phyloP scores from a whole-genome alignment of 1,140 invertebrate species.

The Orussus abietinus region DNA sequence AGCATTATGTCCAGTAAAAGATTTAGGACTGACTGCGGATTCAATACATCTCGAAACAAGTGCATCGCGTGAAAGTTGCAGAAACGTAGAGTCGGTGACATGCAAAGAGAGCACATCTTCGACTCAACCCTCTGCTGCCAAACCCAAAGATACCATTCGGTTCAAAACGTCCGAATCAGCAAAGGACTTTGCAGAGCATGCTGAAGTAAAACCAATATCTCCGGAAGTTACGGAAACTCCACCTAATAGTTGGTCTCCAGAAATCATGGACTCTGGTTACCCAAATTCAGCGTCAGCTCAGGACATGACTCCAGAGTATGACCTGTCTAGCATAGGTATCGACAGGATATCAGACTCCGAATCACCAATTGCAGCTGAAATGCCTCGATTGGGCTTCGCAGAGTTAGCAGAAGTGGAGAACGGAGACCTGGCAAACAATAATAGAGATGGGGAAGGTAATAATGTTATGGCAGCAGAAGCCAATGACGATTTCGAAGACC shows the following conservation, averaged over 20 bases:
- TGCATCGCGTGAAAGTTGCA: neutral
- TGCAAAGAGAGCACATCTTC: no score
- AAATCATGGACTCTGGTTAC: constrained; percentile 54
- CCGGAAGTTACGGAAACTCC: constrained; percentile 22
- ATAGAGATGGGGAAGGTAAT: constrained; percentile 55
- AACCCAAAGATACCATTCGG: no score
- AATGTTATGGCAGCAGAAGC: constrained; percentile 40
- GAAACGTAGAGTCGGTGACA: no score
- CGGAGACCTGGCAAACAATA: constrained; percentile 57
- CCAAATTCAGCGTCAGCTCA: constrained; percentile 48
- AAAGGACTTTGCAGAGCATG: no score
- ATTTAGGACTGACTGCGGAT: no score
- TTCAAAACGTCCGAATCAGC: no score
- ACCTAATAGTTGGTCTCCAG: constrained; percentile 34
- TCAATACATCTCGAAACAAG: no score
- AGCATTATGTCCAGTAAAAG: no score
- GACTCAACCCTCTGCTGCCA: no score
- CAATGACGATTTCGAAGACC: constrained; percentile 25
- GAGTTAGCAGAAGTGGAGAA: constrained; percentile 50
- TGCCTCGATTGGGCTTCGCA: constrained; percentile 23
- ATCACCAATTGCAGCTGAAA: constrained; percentile 30
- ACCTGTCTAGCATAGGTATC: constrained; percentile 31
- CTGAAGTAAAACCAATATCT: constrained; percentile 19
- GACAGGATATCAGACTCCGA: constrained; percentile 33
- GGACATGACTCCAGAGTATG: constrained; percentile 42